These are phyloP conservation scores for Acanthosepion lycidas DNA, from an alignment of 2,888 invertebrate genomes.

Conservation along the genomic window DNA sequence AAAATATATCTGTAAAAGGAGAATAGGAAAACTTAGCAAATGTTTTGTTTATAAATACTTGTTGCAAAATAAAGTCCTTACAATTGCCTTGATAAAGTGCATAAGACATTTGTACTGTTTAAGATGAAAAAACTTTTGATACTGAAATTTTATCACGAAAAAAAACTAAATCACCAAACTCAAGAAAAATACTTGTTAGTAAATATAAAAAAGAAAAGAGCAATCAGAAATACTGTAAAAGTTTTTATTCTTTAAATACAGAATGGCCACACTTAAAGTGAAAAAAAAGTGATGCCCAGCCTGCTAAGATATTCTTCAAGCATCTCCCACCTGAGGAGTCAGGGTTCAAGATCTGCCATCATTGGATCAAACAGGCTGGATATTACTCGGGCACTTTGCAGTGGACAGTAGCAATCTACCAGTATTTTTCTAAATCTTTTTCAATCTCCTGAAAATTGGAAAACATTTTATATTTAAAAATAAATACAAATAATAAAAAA, in stretches of 20 bases:
- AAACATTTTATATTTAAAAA: background rate
- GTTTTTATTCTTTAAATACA: background rate
- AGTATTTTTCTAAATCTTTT: constrained; percentile 4
- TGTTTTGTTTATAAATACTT: no score
- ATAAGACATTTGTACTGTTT: no score
- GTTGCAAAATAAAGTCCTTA: no score
- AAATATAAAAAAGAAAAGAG: background rate
- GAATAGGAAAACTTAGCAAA: no score
- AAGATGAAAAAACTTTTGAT: no score
- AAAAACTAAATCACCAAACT: no score
- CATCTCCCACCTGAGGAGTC: background rate
- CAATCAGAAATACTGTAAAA: background rate
- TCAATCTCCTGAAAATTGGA: background rate
- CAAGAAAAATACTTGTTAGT: no score
- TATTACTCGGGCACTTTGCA: background rate
- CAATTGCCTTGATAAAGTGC: no score
- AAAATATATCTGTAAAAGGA: no score
- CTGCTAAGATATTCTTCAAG: background rate
- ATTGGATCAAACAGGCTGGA: background rate
- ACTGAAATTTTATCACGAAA: no score
- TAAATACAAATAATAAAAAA: background rate
- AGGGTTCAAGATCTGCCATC: background rate
- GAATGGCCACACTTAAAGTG: background rate
- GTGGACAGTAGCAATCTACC: background rate
- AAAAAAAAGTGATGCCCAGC: background rate